phyloP scores from a whole-genome alignment of 1,140 invertebrate species.

The Euwallacea fornicatus region DNA sequence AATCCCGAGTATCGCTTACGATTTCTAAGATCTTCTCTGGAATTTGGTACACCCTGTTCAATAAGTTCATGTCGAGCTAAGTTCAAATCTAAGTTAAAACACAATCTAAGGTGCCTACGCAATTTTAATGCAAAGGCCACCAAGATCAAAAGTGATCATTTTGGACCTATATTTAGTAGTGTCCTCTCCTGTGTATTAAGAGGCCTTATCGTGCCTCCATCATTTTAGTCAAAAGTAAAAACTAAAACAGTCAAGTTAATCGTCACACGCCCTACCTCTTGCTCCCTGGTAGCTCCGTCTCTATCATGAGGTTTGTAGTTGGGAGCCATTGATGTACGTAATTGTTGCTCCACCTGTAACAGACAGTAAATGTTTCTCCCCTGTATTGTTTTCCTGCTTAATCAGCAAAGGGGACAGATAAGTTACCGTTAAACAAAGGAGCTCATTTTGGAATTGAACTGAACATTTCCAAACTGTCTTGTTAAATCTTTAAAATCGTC shows the following conservation, averaged over 20 bases:
- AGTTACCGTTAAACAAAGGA: no score
- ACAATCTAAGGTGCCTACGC: no score
- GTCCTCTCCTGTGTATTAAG: slow-evolving; percentile 11
- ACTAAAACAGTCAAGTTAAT: slow-evolving; percentile 33
- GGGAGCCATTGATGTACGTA: slow-evolving; percentile 77
- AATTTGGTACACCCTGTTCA: no score
- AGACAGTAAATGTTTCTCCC: not conserved
- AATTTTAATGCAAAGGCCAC: no score
- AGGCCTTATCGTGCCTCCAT: slow-evolving; percentile 39
- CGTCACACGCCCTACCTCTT: slow-evolving; percentile 76
- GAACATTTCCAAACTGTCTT: no score
- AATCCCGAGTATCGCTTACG: no score
- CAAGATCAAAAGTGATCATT: no score
- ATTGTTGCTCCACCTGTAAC: slow-evolving; percentile 74
- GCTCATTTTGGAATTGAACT: no score
- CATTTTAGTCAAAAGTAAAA: slow-evolving; percentile 37
- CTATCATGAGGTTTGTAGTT: slow-evolving; percentile 80
- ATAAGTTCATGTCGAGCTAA: no score
- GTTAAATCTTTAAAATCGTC: no score
- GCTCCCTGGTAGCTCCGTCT: slow-evolving; percentile 81
- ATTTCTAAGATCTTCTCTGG: no score
- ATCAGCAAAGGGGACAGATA: not conserved
- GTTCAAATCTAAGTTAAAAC: no score
- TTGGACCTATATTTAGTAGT: not conserved
- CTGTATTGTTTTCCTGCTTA: not conserved